These are phyloP conservation scores for Drosophila bunnanda DNA, from an alignment of 2,888 invertebrate genomes.

Conservation along the genomic window DNA sequence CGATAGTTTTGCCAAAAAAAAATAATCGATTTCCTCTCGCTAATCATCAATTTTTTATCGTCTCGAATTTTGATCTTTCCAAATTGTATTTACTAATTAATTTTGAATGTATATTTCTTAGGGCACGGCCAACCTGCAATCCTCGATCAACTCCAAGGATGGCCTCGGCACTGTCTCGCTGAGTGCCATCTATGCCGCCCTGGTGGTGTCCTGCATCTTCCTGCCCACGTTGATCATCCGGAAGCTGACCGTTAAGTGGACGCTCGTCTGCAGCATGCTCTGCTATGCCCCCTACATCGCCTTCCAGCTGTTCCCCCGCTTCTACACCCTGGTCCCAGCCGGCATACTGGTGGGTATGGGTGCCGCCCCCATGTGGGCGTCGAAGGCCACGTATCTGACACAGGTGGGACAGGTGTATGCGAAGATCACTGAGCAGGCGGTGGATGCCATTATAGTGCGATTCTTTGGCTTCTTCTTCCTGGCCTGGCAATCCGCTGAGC, in stretches of 20 bases:
- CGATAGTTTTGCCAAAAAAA: background rate
- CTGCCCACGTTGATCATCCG: slow-evolving; percentile 97
- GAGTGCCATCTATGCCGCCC: slow-evolving; percentile 95
- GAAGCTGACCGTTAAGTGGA: slow-evolving; percentile 98
- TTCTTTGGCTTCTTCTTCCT: slow-evolving; percentile 99
- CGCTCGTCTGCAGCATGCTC: slow-evolving; percentile 95
- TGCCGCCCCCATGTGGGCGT: slow-evolving; percentile 99
- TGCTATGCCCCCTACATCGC: slow-evolving; percentile 98
- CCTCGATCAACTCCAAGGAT: slow-evolving; percentile 94
- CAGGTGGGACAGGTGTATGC: slow-evolving; percentile 97
- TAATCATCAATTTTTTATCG: background rate
- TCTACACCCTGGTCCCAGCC: slow-evolving; percentile 96
- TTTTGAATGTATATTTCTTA: slow-evolving; percentile 76
- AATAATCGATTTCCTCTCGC: too few species aligned
- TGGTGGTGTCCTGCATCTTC: slow-evolving; percentile 98
- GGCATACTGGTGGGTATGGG: slow-evolving; percentile 97
- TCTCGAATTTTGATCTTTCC: background rate
- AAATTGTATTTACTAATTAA: background rate
- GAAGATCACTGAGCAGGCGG: slow-evolving; percentile 92
- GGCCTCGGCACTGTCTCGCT: slow-evolving; percentile 96
- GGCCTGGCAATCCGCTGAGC: slow-evolving; percentile 97
- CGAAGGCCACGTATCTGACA: slow-evolving; percentile 98
- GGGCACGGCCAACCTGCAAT: slow-evolving; percentile 97
- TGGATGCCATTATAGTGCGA: slow-evolving; percentile 96
- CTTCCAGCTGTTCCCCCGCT: slow-evolving; percentile 95